phyloP scores from a whole-genome alignment of 2,113 vertebrate genomes.

The Gasterosteus nipponicus region DNA sequence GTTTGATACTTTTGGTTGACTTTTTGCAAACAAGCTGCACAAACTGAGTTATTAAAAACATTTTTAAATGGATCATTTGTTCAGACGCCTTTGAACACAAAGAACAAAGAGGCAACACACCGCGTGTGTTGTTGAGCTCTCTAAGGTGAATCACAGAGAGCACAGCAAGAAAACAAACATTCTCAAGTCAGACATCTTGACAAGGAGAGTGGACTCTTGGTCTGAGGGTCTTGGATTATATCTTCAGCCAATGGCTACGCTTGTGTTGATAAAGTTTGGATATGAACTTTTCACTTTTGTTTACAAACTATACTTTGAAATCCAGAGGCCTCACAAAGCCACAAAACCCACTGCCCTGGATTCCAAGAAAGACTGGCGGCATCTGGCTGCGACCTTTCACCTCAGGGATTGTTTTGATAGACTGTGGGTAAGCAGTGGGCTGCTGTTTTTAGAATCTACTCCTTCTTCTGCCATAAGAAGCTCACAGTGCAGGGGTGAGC shows the following conservation, averaged over 20 bases:
- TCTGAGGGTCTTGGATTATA: slow-evolving; percentile 42
- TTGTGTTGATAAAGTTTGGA: slow-evolving; percentile 45
- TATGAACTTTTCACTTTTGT: slow-evolving; percentile 26
- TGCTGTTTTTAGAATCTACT: slow-evolving; percentile 32
- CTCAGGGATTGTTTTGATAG: slow-evolving; percentile 22
- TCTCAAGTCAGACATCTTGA: slow-evolving; percentile 34
- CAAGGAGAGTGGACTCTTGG: slow-evolving; percentile 41
- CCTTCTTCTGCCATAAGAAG: slow-evolving; percentile 25
- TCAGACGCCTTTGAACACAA: slow-evolving; percentile 4
- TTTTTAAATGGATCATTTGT: slow-evolving; percentile 19
- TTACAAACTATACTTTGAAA: slow-evolving; percentile 48
- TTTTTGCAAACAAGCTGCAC: slow-evolving; percentile 36
- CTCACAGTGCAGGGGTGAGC: slow-evolving; percentile 10
- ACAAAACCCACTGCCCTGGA: slow-evolving; percentile 37
- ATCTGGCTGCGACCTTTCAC: slow-evolving; percentile 54
- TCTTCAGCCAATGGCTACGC: slow-evolving; percentile 31
- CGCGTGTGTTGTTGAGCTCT: slow-evolving; percentile 27
- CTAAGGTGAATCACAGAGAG: slow-evolving; percentile 15
- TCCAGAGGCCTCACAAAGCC: slow-evolving; percentile 3
- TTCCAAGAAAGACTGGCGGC: slow-evolving; percentile 58
- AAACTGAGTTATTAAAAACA: slow-evolving; percentile 57
- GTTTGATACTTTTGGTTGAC: slow-evolving; percentile 27
- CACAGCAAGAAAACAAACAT: slow-evolving; percentile 16
- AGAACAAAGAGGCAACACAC: neutral
- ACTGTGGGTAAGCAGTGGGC: slow-evolving; percentile 50